Evolutionary conservation across 2,113 vertebrate species (phyloP), one percentile per base, ranked within the genome.

Genomic region (Lates calcarifer): DNA sequence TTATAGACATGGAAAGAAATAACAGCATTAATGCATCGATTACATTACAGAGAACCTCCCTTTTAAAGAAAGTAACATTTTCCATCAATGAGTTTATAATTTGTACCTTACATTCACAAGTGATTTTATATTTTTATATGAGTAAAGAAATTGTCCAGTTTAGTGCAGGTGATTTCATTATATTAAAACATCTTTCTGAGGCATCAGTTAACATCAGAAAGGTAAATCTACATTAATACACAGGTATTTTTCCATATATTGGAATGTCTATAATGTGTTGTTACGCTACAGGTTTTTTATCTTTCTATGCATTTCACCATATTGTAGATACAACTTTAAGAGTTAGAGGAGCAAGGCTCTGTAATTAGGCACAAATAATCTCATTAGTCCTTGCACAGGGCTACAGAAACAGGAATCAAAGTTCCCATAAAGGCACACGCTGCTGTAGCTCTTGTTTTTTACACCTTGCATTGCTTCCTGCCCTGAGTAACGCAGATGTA

Each of bases 201-300:
- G 53, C 53, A 66, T 74, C 65, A 49, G 26, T 47, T 56, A 41
- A 68, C 47, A 31, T 47, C 51, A 61, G 26, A 35, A 47, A 71
- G 65, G 62, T 64, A 43, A 31, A 37, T 75, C 60, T 70, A 62
- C 26, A 28, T 45, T 6, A 45, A 33, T 69, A 81, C 57, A 47
- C 51, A 67, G 5, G 78, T 51, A 57, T 56, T 74, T 56, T 74
- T 65, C 56, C 45, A 82, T 51, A 83, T 39, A 58, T 15, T 77
- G 91, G 89, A 92, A 93, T 92, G 90, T 93, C 56, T 89, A 63
- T 49, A 71, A 75, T 70, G 53, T 61, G 57, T 65, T 61, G 57
- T 65, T 68, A 58, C 64, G 80, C 80, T 78, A 82, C 65, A 82
- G 2, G 33, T 55, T 68, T 55, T 68, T 47, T 41, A 22, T 49